Base-by-base conservation (phyloP, 2,113 vertebrate genomes). In the Petrocephalus zakoni region DNA sequence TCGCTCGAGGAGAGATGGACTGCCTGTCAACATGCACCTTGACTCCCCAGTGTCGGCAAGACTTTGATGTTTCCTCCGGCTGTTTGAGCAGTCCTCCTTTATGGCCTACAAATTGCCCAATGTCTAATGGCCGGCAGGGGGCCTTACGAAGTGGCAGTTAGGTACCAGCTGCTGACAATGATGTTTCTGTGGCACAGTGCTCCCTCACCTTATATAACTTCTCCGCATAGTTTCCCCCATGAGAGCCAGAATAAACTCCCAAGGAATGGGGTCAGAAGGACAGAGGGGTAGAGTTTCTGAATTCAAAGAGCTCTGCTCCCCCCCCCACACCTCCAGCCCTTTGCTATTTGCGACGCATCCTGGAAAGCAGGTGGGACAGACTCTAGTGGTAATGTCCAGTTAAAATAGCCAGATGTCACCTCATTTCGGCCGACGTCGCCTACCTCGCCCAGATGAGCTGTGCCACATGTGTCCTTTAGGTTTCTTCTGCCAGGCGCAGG, bases 351-450 rank as follows among this genome's bases (percentile, higher is more conserved):
- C n/a, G 22, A 25, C 22, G n/a, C 58, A 58, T 29, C 61, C 19
- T 49, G 3, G 8, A 25, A 10, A n/a, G 17, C 4, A 58, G 15
- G 22, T 1, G n/a, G 52, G 46, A 49, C 11, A 8, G 46, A 42
- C 42, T 21, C 13, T 46, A n/a, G 56, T 51, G 42, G 22, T 15
- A 11, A 47, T 9, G 2, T 72, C 34, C 46, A 51, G 22, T 64
- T 87, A 29, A 49, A 87, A 72, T 51, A 72, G 49, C 61, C 61
- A 87, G 87, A 87, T 87, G 87, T 87, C 47, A 51, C 21, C 22
- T 25, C 13, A 87, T 52, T 72, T 52, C 29, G 4, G 47, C 22
- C 46, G 25, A 34, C 1, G n/a, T 46, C n/a, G 13, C 51, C 21
- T 11, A 29, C 22, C 47, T 25, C 8, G 5, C 51, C 47, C 61